Percentiles rank a stretch among this genome's conserved stretches.
Conservation (phyloP, 2,113 vertebrate species). For the Megalops atlanticus region DNA sequence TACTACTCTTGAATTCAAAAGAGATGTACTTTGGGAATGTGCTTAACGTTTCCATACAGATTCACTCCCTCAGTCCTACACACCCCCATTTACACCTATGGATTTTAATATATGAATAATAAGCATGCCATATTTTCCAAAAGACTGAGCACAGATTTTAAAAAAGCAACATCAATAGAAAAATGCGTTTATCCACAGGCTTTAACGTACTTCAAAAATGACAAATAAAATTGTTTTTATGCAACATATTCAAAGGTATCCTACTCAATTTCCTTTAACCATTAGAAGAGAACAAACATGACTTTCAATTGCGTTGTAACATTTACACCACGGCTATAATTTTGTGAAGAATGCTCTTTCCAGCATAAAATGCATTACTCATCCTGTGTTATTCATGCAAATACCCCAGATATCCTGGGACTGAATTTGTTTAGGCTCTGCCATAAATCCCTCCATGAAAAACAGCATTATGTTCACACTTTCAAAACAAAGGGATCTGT, state of each 20-base stretch:
- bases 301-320: not conserved
- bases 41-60: not conserved
- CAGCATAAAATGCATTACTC: not conserved
- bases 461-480: not conserved
- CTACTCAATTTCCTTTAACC: not conserved
- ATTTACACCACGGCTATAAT: not conserved
- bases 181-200: not conserved
- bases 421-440: not conserved
- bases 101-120: not conserved
- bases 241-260: constrained; percentile 1
- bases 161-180: not conserved
- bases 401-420: not conserved
- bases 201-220: not conserved
- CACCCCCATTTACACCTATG: not conserved
- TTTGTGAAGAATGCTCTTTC: not conserved
- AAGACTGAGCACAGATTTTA: not conserved
- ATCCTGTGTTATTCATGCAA: not conserved
- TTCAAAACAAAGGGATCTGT: not conserved
- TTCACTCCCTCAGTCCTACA: not conserved
- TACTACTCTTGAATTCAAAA: too few relatives aligned
- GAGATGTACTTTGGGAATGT: too few relatives aligned
- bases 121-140: not conserved
- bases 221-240: not conserved
- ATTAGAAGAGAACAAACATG: not conserved
- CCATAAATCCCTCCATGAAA: not conserved